Evolutionary conservation across 2,797 vertebrate genomes (phyloP), one percentile per base, ranked within the genome.

Genomic region (Urocyon cinereoargenteus): DNA sequence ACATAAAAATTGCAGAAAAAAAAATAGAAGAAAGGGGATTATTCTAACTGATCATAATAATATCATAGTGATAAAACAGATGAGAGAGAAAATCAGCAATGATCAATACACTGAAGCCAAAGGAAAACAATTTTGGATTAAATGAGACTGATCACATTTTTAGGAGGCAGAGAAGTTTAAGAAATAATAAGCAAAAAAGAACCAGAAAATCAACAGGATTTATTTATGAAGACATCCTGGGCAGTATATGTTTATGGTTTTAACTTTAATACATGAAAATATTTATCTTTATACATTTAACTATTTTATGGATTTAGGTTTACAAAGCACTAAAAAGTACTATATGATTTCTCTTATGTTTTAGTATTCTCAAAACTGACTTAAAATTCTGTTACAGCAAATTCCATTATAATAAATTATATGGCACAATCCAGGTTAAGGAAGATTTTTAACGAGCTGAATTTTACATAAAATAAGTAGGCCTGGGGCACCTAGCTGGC

Each of bases 311-410:
- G 19, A 78, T 64, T 79, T 89, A 86, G 53, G 45, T 78, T 83
- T 95, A 24, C 55, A 86, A 92, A 93, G 19, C 49, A 89, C 36
- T 49, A 45, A 82, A 90, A 86, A 49, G 36, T 61, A 95, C 36
- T 49, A 49, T 21, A 31, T 28, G 51, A 78, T 79, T 82, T 93
- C 21, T 82, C 86, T 93, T 55, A 51, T 49, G 21, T 22, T 95
- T 86, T 40, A 40, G 45, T 68, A 66, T 61, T 72, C 70, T 68
- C 59, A n/a, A 94, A 85, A 77, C 51, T 90, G 57, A 68, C 45
- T 94, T 96, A 91, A 90, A 96, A 91, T 93, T 87, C n/a, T 77
- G 45, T 88, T 36, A 84, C 28, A 89, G 53, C 6, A 96, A 95
- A 95, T 91, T 92, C 61, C 78, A 94, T 75, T 93, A 90, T 2